Evolutionary conservation across 2,113 vertebrate species (phyloP).

Genomic region (Corythornis madagascariensis): DNA sequence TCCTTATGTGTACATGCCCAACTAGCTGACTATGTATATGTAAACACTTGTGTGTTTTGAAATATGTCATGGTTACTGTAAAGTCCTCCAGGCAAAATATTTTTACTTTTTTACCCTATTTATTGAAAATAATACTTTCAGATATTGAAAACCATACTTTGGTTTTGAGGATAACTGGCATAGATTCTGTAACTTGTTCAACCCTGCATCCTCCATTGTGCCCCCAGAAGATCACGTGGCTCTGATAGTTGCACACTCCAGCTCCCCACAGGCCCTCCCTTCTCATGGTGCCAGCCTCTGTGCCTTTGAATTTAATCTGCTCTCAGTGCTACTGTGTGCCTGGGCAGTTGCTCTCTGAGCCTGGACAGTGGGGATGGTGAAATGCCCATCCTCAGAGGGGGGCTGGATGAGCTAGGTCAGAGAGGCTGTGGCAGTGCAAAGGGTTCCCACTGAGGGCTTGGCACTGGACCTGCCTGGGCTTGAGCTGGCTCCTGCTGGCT

Average conservation of each 20-base stretch:
- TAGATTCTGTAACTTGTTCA: background rate
- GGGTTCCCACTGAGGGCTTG: fast-evolving
- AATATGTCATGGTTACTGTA: background rate
- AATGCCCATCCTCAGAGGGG: fast-evolving
- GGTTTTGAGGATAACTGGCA: background rate
- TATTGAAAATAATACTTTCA: background rate
- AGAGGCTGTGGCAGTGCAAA: background rate
- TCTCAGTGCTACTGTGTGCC: background rate
- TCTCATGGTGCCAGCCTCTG: no score
- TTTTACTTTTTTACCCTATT: no score
- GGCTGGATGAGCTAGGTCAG: background rate
- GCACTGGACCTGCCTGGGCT: background rate
- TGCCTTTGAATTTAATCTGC: fast-evolving
- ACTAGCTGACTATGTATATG: fast-evolving
- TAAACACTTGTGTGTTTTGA: background rate
- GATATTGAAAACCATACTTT: background rate
- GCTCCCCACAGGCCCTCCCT: background rate
- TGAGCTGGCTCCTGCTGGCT: background rate
- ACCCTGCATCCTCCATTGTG: background rate
- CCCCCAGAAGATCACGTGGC: fast-evolving
- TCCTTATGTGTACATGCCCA: background rate
- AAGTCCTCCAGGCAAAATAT: background rate
- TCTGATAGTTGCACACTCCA: fast-evolving
- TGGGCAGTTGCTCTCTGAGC: background rate
- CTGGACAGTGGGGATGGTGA: background rate